Base-by-base conservation (phyloP, 2,797 vertebrate genomes). In the Phataginus tetradactyla region DNA sequence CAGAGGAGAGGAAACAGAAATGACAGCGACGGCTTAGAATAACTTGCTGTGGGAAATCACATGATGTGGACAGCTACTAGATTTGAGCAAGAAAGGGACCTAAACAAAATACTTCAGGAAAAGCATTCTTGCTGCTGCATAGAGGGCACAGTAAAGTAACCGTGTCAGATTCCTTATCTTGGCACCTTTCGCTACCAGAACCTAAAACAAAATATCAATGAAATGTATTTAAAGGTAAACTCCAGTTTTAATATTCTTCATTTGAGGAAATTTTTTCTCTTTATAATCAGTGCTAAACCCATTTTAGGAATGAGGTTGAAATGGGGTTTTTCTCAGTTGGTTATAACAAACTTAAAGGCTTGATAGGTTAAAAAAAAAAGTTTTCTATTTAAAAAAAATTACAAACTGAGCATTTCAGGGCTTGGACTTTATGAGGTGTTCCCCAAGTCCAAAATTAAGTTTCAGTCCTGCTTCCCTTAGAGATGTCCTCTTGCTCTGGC, bases 171-270 rank as follows among this genome's bases (percentile, higher is more conserved):
- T 68, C 64, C 80, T 95, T 91, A 79, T 74, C 86, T 66, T 34
- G 11, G 87, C 20, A 88, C 34, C 45, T 95, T 93, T 95, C 81
- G 45, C 87, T 92, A 63, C 63, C 32, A 23, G 83, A 86, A 85
- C 42, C 42, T 45, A 93, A 93, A 91, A 59, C 32, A 25, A 94
- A 87, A 79, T 51, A 94, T 20, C 83, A 80, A 57, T 55, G 92
- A 94, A 83, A 95, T 8, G 89, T 25, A 89, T 63, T 92, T 72
- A 85, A 94, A 88, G 74, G 93, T 49, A 63, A 97, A 96, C 90
- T 59, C 10, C 61, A 92, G 11, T 51, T 88, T 21, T 55, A 37
- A 27, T 74, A 79, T 64, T 86, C 95, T 96, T 92, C 45, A 63
- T 29, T 71, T 78, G 78, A 88, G 18, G 7, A 92, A 29, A 3